phyloP scores from a whole-genome alignment of 2,888 invertebrate genomes.

The Crossocerus cetratus region DNA sequence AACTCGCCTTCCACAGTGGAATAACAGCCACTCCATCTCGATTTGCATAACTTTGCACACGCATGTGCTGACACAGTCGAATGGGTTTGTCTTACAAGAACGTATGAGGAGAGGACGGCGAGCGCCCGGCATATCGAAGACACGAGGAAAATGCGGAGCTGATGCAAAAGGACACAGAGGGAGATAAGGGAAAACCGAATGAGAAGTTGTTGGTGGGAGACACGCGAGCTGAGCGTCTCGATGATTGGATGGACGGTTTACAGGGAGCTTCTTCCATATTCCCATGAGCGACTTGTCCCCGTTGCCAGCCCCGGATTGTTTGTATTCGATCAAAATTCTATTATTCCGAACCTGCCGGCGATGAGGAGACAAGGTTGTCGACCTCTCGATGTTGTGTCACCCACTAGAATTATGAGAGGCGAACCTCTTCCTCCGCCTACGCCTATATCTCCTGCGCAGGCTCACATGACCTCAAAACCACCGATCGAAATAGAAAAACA shows the following conservation, averaged over 20 bases:
- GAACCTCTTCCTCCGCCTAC: too few relatives aligned
- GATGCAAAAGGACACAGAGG: constrained; percentile 23
- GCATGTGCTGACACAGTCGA: too few relatives aligned
- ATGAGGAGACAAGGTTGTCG: constrained; percentile 43
- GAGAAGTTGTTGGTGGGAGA: constrained; percentile 7
- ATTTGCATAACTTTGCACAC: too few relatives aligned
- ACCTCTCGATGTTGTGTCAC: constrained; percentile 39
- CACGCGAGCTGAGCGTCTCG: constrained; percentile 44
- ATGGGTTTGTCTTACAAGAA: constrained; percentile 25
- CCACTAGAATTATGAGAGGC: too few relatives aligned
- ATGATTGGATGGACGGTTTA: constrained; percentile 60
- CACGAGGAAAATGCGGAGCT: not conserved
- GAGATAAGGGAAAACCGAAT: constrained; percentile 25
- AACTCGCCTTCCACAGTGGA: too few relatives aligned
- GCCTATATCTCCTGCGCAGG: too few relatives aligned
- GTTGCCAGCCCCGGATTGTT: constrained; percentile 58
- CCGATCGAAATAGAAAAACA: not conserved
- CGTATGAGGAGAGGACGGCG: constrained; percentile 23
- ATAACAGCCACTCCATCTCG: too few relatives aligned
- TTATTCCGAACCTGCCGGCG: constrained; percentile 58
- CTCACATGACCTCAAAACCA: too few relatives aligned
- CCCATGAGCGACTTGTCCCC: constrained; percentile 59
- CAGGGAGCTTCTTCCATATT: constrained; percentile 56
- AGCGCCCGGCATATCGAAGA: not conserved
- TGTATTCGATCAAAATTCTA: constrained; percentile 65